Base-by-base conservation (phyloP, 2,888 invertebrate species). In the Campoplex capitator region DNA sequence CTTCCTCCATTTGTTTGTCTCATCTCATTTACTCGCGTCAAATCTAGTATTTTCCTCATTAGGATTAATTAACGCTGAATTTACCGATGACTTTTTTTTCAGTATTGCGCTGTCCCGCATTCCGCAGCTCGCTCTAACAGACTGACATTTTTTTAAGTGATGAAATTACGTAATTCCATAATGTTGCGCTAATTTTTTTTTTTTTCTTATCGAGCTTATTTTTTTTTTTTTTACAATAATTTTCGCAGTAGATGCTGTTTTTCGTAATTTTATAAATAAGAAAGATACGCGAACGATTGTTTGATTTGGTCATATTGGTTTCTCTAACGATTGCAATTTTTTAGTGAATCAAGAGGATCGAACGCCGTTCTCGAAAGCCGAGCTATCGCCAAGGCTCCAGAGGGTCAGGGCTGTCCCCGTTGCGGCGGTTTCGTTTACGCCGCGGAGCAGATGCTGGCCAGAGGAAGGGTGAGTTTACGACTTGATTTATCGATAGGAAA, bases 361-460 rank as follows among this genome's bases (percentile, higher is more conserved):
- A 92, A 91, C 90, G 97, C 97, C 70, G 96, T 97, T 92, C 91
- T 96, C 95, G 97, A 97, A 94, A 95, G 97, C 56, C 96, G 97
- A 91, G 95, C 96, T 88, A 97, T 97, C 93, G 97, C 97, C 48
- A 97, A 97, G 95, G 98, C 98, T 76, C 97, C 97, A 62, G 97
- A 97, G 91, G 98, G 98, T 78, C 96, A 97, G 95, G 98, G 98
- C 88, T 98, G 98, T 93, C 98, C 98, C 48, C 96, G 98, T 92
- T 98, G 98, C 94, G 98, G 98, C 89, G 98, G 98, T 89, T 98
- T 95, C 94, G 98, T 98, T 80, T 98, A 98, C 95, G 98, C 98
- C 88, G 98, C 98, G 86, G 98, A 98, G 95, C 98, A 98, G 95
- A 98, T 98, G 98, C 96, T 98, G 93, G 98, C 98, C 90, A 96